Evolutionary conservation across 2,113 vertebrate species (phyloP), one percentile per base, ranked within the genome.

Genomic region (Leucopsar rothschildi): DNA sequence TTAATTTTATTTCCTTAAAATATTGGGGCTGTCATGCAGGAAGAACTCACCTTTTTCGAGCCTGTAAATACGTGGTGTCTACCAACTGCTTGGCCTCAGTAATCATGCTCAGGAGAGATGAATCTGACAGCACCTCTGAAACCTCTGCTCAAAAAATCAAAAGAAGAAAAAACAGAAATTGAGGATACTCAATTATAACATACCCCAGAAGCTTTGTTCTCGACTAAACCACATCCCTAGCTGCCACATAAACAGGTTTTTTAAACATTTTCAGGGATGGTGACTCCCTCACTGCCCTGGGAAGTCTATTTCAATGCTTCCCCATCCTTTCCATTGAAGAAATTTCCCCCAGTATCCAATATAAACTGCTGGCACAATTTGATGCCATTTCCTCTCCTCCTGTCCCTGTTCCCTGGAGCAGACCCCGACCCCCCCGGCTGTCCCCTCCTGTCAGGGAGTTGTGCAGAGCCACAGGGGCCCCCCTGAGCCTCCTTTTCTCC

Each of bases 81-180:
- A 95, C 93, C 49, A 69, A 22, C 40, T 72, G 61, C 82, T 16
- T 95, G 71, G 93, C 94, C 76, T 95, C 57, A 20, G 9, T 47
- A 15, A 95, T 57, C 75, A 17, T 83, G 66, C 61, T 86, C 45
- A 60, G 45, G 22, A 95, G 63, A 52, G 76, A 80, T 0, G 31
- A 90, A n/a, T 92, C 86, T 60, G 82, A 88, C 2, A 92, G 31
- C 15, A 21, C 17, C 4, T 64, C 20, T 6, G 59, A 86, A 19
- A 24, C 37, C 17, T 76, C 71, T 80, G 9, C 35, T 82, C 9
- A 37, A 29, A 64, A 66, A 80, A 57, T 37, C 10, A 15, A 27
- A 63, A 49, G 10, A 55, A 68, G 15, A 39, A 63, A 57, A 29
- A 66, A 11, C 24, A 78, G 39, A 87, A 71, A n/a, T 10, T 35